Percentiles rank a stretch among this genome's conserved stretches.
These are phyloP conservation scores for Mormyrops attenuatus DNA, from an alignment of 2,797 vertebrate genomes.

Conservation along the genomic window DNA sequence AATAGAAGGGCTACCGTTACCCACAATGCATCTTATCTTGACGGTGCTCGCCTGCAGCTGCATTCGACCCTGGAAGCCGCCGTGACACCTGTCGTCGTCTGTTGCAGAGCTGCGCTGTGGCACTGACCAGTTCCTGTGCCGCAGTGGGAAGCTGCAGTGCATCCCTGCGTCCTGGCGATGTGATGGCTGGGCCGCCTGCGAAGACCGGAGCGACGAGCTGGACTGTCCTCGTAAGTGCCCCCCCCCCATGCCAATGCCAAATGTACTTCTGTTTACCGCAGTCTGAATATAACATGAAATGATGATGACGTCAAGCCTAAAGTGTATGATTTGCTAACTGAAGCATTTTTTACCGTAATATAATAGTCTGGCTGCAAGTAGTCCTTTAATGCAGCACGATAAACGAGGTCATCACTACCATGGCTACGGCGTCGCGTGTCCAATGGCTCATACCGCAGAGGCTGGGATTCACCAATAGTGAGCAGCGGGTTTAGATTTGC, in stretches of 20 bases:
- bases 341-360: not conserved
- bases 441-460: not conserved
- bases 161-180: conserved; percentile 92
- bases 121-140: conserved; percentile 87
- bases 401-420: not conserved
- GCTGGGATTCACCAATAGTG: not conserved
- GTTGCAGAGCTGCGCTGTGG: conserved; percentile 84
- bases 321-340: not conserved
- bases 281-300: not conserved
- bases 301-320: not conserved
- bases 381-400: not conserved
- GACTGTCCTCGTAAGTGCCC: conserved; percentile 83
- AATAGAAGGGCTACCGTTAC: not conserved
- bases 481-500: not conserved
- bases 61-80: not conserved
- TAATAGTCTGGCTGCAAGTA: not conserved
- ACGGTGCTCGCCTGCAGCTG: not conserved
- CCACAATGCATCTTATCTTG: not conserved
- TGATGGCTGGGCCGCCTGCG: conserved; percentile 90
- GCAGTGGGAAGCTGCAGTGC: conserved; percentile 89
- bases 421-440: not conserved
- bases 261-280: not conserved
- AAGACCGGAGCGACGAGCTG: conserved; percentile 91
- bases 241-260: not conserved
- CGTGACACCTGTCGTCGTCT: conserved; percentile 27